A percentile compares a stretch with the other conserved stretches of the same genome.
phyloP scores from a whole-genome alignment of 2,113 vertebrate species.

The Antechinus stuartii region DNA sequence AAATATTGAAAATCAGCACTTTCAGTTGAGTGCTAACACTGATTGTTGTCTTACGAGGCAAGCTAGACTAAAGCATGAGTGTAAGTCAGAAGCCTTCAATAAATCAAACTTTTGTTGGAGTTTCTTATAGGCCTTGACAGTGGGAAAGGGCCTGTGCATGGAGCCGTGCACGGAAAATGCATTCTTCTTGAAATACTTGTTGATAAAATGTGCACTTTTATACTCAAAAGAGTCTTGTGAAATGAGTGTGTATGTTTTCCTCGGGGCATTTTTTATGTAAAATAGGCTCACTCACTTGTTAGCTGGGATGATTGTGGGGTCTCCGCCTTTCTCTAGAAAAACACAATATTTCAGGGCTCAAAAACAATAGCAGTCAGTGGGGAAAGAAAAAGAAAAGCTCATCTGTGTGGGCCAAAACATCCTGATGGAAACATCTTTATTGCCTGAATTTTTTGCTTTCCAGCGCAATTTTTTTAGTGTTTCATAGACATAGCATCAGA shows the following conservation, averaged over 20 bases:
- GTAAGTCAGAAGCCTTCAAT: neutral
- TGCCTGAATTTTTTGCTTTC: conserved; percentile 32
- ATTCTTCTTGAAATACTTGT: neutral
- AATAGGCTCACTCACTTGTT: conserved; percentile 38
- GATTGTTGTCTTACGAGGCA: neutral
- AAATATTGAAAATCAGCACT: neutral
- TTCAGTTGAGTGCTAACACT: neutral
- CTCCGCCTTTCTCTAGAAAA: conserved; percentile 27
- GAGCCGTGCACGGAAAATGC: neutral
- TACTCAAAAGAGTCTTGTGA: neutral
- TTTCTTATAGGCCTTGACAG: neutral
- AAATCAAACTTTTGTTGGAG: neutral
- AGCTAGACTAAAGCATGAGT: neutral
- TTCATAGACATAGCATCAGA: conserved; percentile 15
- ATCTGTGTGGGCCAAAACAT: conserved; percentile 12
- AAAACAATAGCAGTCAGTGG: conserved; percentile 24
- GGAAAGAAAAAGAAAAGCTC: conserved; percentile 32
- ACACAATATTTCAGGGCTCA: neutral
- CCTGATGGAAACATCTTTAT: conserved; percentile 9
- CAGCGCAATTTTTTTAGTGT: conserved; percentile 42
- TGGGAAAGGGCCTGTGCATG: neutral
- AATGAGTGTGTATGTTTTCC: neutral
- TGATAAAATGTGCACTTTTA: neutral
- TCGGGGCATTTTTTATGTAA: conserved; percentile 42
- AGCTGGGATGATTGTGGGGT: neutral